Evolutionary conservation across 1,140 invertebrate species (phyloP).

Genomic region (Leptinotarsa undecemlineata): DNA sequence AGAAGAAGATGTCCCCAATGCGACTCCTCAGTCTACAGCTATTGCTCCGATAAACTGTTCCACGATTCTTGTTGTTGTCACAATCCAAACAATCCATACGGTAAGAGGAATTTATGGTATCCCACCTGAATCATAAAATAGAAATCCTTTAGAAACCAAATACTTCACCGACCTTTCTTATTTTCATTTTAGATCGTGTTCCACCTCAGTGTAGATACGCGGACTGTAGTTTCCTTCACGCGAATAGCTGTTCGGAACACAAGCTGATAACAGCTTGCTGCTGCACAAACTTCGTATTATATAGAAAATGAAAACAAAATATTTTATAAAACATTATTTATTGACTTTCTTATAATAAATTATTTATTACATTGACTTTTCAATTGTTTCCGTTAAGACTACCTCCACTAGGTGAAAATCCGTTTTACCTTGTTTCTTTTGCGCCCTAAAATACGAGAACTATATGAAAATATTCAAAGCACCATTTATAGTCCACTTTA

Average conservation of each 20-base stretch:
- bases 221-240: slow-evolving; percentile 72
- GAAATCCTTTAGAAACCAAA: neutral
- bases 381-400: neutral
- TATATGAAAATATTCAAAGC: neutral
- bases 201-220: slow-evolving; percentile 67
- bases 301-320: slow-evolving; percentile 40
- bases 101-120: slow-evolving; percentile 53
- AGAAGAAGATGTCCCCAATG: slow-evolving; percentile 66
- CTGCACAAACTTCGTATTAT: slow-evolving; percentile 60
- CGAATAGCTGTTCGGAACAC: slow-evolving; percentile 74
- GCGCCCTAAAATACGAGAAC: neutral
- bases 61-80: slow-evolving; percentile 77
- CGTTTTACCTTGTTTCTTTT: neutral
- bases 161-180: neutral
- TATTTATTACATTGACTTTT: slow-evolving; percentile 24
- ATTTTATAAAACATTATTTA: slow-evolving; percentile 30
- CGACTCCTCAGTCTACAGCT: slow-evolving; percentile 74
- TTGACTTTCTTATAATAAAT: slow-evolving; percentile 30
- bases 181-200: slow-evolving; percentile 52
- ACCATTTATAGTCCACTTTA: neutral
- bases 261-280: slow-evolving; percentile 72
- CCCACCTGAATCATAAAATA: too few relatives aligned
- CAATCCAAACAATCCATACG: slow-evolving; percentile 59
- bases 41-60: slow-evolving; percentile 72
- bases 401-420: slow-evolving; percentile 1